Conservation (phyloP, 1,140 invertebrate genomes). For the Chionoecetes opilio region DNA sequence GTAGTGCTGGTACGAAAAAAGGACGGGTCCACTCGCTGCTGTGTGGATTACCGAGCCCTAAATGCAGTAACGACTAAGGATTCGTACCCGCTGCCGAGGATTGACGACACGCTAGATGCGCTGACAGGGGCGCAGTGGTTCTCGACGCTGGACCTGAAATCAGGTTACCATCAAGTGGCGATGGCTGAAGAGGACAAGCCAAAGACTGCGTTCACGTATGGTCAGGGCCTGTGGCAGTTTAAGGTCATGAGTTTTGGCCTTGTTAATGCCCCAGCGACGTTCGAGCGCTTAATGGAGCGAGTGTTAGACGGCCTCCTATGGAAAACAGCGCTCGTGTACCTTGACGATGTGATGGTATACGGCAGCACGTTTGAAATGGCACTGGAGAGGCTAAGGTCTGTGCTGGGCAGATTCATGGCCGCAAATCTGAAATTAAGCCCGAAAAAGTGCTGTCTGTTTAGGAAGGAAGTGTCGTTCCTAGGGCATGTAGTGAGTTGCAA, state of each 20-base stretch:
- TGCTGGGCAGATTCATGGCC: too few relatives aligned
- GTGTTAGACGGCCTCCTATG: neutral
- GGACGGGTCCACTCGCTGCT: neutral
- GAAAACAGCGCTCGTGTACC: neutral
- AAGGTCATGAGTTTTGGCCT: neutral
- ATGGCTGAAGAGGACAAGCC: neutral
- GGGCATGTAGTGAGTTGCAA: too few relatives aligned
- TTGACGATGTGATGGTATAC: neutral
- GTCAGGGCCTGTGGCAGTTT: neutral
- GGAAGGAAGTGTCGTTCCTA: too few relatives aligned
- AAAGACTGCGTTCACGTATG: neutral
- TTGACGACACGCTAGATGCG: neutral
- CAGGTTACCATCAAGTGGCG: neutral
- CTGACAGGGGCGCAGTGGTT: neutral
- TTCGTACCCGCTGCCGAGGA: neutral
- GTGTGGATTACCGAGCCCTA: neutral
- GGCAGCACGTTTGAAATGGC: too few relatives aligned
- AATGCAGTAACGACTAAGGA: neutral
- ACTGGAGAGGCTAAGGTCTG: too few relatives aligned
- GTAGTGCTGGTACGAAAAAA: neutral
- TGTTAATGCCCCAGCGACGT: neutral
- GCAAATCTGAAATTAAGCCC: too few relatives aligned
- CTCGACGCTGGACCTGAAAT: neutral
- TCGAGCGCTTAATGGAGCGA: neutral
- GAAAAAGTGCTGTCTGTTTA: too few relatives aligned